These are phyloP conservation scores for Gryllus bimaculatus DNA, from an alignment of 1,140 invertebrate genomes.

Conservation along the genomic window DNA sequence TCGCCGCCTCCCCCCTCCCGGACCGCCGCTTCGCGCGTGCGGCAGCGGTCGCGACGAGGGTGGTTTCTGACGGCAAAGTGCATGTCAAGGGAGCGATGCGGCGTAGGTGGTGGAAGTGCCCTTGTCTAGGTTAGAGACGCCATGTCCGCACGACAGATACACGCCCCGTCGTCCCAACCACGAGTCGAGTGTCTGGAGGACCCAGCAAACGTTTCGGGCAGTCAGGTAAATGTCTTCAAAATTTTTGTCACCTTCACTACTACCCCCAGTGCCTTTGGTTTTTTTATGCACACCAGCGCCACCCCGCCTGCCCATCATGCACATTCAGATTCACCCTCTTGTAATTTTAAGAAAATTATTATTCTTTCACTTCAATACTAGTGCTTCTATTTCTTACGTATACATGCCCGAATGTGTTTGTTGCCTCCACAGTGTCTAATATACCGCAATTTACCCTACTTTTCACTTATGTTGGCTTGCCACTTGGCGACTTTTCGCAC, in stretches of 20 bases:
- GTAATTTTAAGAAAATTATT: no score
- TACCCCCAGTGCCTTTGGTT: no score
- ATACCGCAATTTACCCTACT: no score
- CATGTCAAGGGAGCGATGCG: background rate
- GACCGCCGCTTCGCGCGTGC: background rate
- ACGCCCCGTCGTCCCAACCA: background rate
- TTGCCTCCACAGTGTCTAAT: no score
- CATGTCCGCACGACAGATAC: constrained; percentile 10
- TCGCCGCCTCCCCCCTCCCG: background rate
- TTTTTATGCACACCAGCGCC: no score
- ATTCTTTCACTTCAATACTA: no score
- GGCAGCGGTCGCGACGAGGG: no score
- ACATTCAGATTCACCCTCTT: no score
- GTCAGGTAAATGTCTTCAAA: constrained; percentile 15
- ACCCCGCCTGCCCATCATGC: no score
- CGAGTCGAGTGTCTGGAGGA: constrained; percentile 15
- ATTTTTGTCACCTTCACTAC: constrained; percentile 6
- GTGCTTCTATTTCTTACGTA: no score
- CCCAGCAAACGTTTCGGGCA: constrained; percentile 9
- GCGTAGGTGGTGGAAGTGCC: constrained; percentile 4
- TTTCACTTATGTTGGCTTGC: background rate
- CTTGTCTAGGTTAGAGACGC: constrained; percentile 13
- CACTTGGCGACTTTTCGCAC: background rate
- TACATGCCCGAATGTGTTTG: no score
- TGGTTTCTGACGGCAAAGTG: background rate